A percentile compares a stretch with the other conserved stretches of the same genome.
Conservation (phyloP, 2,888 invertebrate species). For the Heliconius hortense region DNA sequence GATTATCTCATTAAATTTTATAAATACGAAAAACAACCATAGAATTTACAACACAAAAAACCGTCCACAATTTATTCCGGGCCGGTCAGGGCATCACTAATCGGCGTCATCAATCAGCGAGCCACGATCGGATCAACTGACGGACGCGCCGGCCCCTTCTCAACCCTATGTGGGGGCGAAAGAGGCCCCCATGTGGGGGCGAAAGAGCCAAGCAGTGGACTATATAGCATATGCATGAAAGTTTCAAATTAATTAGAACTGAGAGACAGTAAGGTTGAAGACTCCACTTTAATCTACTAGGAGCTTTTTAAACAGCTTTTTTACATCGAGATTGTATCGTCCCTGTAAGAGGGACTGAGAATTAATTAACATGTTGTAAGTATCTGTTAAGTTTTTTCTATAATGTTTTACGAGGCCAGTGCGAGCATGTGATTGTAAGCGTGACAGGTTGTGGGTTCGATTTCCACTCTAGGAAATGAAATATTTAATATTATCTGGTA, state of each 20-base stretch:
- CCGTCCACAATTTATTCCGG: constrained; percentile 77
- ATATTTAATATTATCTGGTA: too few relatives aligned
- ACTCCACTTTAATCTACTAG: constrained; percentile 15
- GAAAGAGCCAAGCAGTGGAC: constrained; percentile 26
- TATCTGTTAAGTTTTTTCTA: constrained; percentile 4
- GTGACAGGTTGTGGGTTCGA: too few relatives aligned
- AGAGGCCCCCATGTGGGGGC: constrained; percentile 23
- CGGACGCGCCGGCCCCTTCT: constrained; percentile 57
- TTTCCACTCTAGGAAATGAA: too few relatives aligned
- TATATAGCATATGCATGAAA: constrained; percentile 42
- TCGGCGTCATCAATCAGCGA: constrained; percentile 80
- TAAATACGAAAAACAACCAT: constrained; percentile 59
- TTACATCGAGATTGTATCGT: constrained; percentile 11
- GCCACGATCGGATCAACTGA: constrained; percentile 75
- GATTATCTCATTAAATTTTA: constrained; percentile 46
- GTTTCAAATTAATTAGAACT: constrained; percentile 46
- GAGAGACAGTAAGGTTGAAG: constrained; percentile 20
- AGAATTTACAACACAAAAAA: constrained; percentile 71
- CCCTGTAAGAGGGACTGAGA: background rate
- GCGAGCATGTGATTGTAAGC: too few relatives aligned
- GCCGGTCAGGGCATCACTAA: constrained; percentile 79
- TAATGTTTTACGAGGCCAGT: too few relatives aligned
- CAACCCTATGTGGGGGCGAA: constrained; percentile 26
- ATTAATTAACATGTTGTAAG: constrained; percentile 13
- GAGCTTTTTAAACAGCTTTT: constrained; percentile 9